Conservation (phyloP, 2,797 vertebrate species). For the Sparidentex hasta region DNA sequence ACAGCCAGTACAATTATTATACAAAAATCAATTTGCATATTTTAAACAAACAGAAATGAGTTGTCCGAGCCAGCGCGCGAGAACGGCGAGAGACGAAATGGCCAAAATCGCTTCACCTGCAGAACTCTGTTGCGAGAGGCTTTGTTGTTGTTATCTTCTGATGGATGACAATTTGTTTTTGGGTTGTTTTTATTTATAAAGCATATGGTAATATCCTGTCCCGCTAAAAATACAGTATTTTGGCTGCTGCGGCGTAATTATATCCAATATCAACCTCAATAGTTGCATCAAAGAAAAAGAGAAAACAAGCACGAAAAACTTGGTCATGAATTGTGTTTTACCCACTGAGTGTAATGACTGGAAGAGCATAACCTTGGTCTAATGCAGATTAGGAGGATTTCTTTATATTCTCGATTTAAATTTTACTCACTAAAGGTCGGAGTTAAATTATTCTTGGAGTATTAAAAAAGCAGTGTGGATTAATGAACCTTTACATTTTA, state of each 20-base stretch:
- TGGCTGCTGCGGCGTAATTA: conserved; percentile 9
- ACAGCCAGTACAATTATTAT: conserved; percentile 77
- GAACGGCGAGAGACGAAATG: conserved; percentile 51
- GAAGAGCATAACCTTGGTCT: neutral
- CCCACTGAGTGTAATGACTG: neutral
- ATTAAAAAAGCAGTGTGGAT: conserved; percentile 13
- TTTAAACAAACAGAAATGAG: conserved; percentile 73
- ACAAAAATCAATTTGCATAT: conserved; percentile 78
- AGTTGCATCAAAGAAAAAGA: conserved; percentile 39
- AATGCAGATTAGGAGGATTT: conserved; percentile 11
- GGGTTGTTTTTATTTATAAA: neutral
- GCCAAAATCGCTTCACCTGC: conserved; percentile 42
- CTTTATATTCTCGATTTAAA: conserved; percentile 6
- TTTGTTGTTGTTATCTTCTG: neutral
- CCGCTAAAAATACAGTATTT: conserved; percentile 22
- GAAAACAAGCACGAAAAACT: neutral
- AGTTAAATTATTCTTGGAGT: neutral
- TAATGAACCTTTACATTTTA: conserved; percentile 5
- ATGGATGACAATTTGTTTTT: neutral
- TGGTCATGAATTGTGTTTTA: conserved; percentile 12
- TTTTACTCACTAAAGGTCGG: neutral
- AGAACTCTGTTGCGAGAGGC: conserved; percentile 12
- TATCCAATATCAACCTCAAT: conserved; percentile 38
- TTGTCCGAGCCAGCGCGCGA: conserved; percentile 42
- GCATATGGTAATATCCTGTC: conserved; percentile 30